Conservation (phyloP, 2,797 vertebrate species). For the Catostomus latipinnis region DNA sequence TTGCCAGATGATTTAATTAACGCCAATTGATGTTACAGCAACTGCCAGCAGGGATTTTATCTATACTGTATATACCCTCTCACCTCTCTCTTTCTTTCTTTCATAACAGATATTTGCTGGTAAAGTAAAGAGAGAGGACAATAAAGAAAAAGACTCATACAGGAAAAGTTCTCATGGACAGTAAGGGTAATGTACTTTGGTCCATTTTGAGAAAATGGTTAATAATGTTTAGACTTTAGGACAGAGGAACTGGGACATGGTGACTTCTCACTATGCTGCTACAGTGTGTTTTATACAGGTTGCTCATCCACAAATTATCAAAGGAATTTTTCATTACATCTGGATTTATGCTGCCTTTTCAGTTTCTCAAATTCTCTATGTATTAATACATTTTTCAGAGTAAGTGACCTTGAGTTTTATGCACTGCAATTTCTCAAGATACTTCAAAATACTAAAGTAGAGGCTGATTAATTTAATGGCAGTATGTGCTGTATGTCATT, state of each 20-base stretch:
- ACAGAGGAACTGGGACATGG: no score
- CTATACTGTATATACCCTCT: not conserved
- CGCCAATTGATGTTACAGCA: slow-evolving; percentile 73
- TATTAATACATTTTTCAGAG: not conserved
- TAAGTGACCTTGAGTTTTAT: slow-evolving; percentile 15
- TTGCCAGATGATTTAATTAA: slow-evolving; percentile 78
- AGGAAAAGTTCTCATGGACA: no score
- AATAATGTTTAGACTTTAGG: no score
- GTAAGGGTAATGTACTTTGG: no score
- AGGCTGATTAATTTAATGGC: not conserved
- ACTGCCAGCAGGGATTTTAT: slow-evolving; percentile 64
- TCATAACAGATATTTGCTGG: not conserved
- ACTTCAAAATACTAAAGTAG: slow-evolving; percentile 13
- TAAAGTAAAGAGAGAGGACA: not conserved
- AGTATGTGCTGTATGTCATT: not conserved
- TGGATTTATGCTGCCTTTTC: slow-evolving; percentile 8
- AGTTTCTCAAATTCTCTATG: not conserved
- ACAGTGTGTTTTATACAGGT: no score
- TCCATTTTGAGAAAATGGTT: no score
- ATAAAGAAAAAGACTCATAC: not conserved
- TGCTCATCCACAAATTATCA: no score
- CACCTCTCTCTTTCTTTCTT: not conserved
- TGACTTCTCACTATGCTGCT: no score
- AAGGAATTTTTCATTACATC: not conserved
- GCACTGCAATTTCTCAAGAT: not conserved